Conservation (phyloP, 2,888 invertebrate genomes). For the Omphaloscelis lunosa region DNA sequence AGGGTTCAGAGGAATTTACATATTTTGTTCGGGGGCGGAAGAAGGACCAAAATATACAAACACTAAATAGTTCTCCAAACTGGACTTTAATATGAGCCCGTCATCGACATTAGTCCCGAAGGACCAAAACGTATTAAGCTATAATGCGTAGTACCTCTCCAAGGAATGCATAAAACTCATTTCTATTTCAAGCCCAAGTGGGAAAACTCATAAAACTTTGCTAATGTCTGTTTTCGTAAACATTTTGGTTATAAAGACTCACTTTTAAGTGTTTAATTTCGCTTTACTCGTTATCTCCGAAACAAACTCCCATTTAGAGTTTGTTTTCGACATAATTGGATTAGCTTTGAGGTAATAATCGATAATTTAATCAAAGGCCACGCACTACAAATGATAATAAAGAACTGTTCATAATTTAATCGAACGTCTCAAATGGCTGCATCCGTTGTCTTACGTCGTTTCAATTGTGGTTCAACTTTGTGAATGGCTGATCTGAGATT, state of each 20-base stretch:
- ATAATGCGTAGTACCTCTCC: conserved; percentile 41
- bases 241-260: conserved; percentile 38
- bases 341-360: conserved; percentile 37
- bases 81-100: conserved; percentile 52
- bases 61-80: conserved; percentile 48
- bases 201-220: conserved; percentile 52
- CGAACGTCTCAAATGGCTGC: conserved; percentile 84
- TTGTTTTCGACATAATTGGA: conserved; percentile 21
- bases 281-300: conserved; percentile 18
- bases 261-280: conserved; percentile 53
- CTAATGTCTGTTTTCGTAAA: conserved; percentile 50
- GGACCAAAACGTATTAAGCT: conserved; percentile 51
- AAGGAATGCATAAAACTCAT: conserved; percentile 44
- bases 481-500: conserved; percentile 68
- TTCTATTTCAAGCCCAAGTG: conserved; percentile 40
- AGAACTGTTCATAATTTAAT: conserved; percentile 81
- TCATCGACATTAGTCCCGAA: conserved; percentile 44
- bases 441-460: conserved; percentile 83
- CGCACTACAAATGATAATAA: conserved; percentile 55
- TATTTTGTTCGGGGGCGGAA: conserved; percentile 54
- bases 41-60: conserved; percentile 50
- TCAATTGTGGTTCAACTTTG: conserved; percentile 76
- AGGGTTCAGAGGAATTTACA: conserved; percentile 62
- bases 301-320: conserved; percentile 40
- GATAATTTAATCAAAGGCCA: conserved; percentile 49